Conservation (phyloP, 1,140 invertebrate genomes). For the Antheraea mylitta region DNA sequence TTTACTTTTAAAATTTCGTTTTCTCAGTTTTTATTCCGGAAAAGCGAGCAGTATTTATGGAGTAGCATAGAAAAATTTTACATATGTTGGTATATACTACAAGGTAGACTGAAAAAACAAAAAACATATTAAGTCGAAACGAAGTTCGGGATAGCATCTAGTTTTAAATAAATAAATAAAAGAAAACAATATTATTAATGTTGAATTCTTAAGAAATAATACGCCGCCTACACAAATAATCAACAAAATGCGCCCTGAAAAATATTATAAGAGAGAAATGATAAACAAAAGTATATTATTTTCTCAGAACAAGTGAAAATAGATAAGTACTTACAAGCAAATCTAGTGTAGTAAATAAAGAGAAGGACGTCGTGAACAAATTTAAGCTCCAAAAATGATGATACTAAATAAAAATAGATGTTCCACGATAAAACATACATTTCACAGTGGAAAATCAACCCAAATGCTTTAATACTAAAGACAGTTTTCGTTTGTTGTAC, state of each 20-base stretch:
- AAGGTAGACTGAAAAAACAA: too few relatives aligned
- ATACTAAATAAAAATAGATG: neutral
- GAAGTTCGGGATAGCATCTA: too few relatives aligned
- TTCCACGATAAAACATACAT: neutral
- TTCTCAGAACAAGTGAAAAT: neutral
- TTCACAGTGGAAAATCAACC: neutral
- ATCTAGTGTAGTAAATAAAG: constrained; percentile 3
- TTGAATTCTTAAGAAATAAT: too few relatives aligned
- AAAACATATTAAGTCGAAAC: too few relatives aligned
- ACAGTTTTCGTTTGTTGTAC: neutral
- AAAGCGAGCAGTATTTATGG: too few relatives aligned
- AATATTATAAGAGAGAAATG: neutral
- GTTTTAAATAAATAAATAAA: too few relatives aligned
- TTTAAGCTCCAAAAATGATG: constrained; percentile 2
- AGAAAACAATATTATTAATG: too few relatives aligned
- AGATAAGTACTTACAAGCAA: neutral
- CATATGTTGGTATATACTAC: too few relatives aligned
- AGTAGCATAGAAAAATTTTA: too few relatives aligned
- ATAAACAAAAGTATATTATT: neutral
- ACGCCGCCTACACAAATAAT: too few relatives aligned
- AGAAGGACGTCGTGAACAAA: constrained; percentile 1
- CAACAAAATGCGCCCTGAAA: neutral
- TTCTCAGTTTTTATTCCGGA: too few relatives aligned
- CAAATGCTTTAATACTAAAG: neutral
- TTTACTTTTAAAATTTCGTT: too few relatives aligned